Evolutionary conservation across 2,888 invertebrate species (phyloP), one percentile per base, ranked within the genome.

Genomic region (Lasioglossum calceatum): DNA sequence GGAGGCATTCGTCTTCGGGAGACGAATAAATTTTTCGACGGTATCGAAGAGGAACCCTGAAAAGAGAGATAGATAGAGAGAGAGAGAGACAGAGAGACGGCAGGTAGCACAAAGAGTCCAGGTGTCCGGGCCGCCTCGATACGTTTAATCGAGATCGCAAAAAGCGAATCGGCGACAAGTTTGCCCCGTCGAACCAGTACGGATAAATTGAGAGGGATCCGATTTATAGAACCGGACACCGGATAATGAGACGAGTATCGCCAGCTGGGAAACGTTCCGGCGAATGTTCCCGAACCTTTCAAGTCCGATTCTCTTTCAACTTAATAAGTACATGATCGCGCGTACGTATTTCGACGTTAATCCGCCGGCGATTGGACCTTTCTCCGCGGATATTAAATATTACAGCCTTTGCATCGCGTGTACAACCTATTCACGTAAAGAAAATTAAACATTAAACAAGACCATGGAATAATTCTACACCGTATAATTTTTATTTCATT

Each of bases 21-120:
- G 67, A 19, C 50, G 80, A 70, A 82, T 64, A 70, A 74, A 61
- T 78, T 58, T 54, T 78, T 78, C 54, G 47, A 77, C 44, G 27
- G 27, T 44, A 70, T 72, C 64, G 4, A 23, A 16, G 12, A n/a
- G 14, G 23, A 2, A 54, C 54, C 54, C 54, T 2, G 8, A 54
- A 36, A 36, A 36, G 36, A 23, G 8, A 54, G 23, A 54, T 19
- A 16, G 50, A 50, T 1, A 32, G 32, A 32, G 0, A 32, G 32
- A 16, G 47, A 47, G 47, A 8, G 8, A 19, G 23, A 23, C 23
- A 54, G 54, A 23, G 54, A 23, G 5, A 2, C 23, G 23, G 54
- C 54, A 23, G 54, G 7, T 8, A 32, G 32, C n/a, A 72, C 58
- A 79, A 79, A 79, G 42, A 12, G 19, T 32, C 32, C 50, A 36